Conservation (phyloP, 2,888 invertebrate genomes). For the Sepioteuthis lessoniana region DNA sequence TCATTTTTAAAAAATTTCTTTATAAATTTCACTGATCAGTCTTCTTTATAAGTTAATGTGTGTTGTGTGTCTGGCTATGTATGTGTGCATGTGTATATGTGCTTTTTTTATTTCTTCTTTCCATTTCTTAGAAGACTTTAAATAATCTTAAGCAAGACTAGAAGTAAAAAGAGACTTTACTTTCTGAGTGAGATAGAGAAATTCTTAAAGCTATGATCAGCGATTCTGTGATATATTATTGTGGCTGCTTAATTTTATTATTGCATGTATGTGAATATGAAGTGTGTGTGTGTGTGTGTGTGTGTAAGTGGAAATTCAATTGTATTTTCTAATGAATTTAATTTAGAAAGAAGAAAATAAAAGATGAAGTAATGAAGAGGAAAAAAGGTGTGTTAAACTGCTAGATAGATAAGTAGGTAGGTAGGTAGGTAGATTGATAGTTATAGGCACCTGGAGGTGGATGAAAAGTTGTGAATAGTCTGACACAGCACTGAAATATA, state of each 20-base stretch:
- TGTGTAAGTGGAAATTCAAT: neutral
- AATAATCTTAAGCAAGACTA: slow-evolving; percentile 8
- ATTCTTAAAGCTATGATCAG: slow-evolving; percentile 33
- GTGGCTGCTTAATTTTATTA: neutral
- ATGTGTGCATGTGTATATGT: neutral
- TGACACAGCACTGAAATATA: slow-evolving; percentile 47
- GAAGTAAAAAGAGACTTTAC: neutral
- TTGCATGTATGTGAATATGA: neutral
- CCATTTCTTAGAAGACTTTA: neutral
- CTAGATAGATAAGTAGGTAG: slow-evolving; percentile 16
- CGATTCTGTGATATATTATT: neutral
- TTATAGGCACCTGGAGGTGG: slow-evolving; percentile 49
- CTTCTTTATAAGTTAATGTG: neutral
- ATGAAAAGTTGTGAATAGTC: slow-evolving; percentile 37
- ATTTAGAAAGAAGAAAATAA: neutral
- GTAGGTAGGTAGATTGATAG: neutral
- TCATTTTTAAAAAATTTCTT: neutral
- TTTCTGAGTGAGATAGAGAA: neutral
- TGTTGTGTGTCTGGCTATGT: neutral
- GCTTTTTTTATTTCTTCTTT: neutral
- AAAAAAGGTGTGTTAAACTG: neutral
- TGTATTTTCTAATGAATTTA: neutral
- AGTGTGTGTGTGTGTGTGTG: neutral
- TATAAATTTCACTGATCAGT: slow-evolving; percentile 14
- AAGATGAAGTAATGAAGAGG: neutral